Conservation (phyloP, 2,797 vertebrate species). For the Orestias chungarensis region DNA sequence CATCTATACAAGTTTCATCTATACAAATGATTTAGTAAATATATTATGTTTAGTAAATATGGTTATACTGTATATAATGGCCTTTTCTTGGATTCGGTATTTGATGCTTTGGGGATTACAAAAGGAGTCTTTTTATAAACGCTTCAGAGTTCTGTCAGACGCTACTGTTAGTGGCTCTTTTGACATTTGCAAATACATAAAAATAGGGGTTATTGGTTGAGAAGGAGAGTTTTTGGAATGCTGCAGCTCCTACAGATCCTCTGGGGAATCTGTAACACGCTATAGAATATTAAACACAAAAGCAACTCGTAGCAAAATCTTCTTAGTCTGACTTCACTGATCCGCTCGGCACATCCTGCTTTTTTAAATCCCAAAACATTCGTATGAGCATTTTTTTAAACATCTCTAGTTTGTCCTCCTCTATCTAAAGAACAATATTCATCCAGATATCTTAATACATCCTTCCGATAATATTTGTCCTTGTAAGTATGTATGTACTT, state of each 20-base stretch:
- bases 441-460: background rate
- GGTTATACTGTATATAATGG: too few relatives aligned
- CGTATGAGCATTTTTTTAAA: background rate
- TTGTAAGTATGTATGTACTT: background rate
- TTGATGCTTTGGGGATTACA: too few relatives aligned
- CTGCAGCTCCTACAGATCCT: too few relatives aligned
- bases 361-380: background rate
- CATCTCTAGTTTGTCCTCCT: background rate
- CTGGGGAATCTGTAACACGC: background rate
- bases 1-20: too few relatives aligned
- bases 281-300: background rate
- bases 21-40: too few relatives aligned
- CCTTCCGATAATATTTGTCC: background rate
- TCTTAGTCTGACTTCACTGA: background rate
- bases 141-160: too few relatives aligned
- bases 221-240: background rate
- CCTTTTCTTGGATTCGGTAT: too few relatives aligned
- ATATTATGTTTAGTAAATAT: too few relatives aligned
- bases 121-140: too few relatives aligned
- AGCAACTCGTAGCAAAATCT: background rate
- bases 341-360: background rate
- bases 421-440: background rate
- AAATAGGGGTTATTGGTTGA: background rate
- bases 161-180: too few relatives aligned
- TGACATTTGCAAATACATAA: too few relatives aligned